phyloP scores from a whole-genome alignment of 2,797 vertebrate species.

The Spatula versicolor region DNA sequence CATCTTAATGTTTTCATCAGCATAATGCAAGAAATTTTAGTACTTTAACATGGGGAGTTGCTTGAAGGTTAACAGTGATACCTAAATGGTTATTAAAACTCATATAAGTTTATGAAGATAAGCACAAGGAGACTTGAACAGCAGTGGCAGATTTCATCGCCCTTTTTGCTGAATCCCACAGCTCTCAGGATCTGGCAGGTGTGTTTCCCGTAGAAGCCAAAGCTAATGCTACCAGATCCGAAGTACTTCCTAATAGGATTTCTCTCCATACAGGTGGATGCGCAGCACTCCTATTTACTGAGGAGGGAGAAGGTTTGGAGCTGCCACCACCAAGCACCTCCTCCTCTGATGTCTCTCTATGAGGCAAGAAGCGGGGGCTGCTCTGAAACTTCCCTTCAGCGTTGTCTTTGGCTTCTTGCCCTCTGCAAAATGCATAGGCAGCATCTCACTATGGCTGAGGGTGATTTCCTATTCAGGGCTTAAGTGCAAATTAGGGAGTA shows the following conservation, averaged over 20 bases:
- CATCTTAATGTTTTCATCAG: background rate
- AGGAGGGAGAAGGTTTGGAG: background rate
- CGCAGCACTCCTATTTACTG: background rate
- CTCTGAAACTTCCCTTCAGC: background rate
- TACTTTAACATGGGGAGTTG: background rate
- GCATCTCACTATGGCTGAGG: background rate
- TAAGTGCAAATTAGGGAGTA: background rate
- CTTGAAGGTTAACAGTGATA: background rate
- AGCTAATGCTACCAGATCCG: background rate
- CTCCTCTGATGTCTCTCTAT: background rate
- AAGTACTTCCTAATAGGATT: background rate
- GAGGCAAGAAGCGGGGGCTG: background rate
- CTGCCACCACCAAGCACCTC: background rate
- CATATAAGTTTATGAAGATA: background rate
- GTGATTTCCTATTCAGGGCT: background rate
- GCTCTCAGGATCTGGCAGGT: background rate
- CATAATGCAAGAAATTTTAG: background rate
- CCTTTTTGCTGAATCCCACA: background rate
- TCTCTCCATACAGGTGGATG: background rate
- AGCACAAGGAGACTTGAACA: background rate
- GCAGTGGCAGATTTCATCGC: background rate
- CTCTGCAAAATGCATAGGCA: background rate
- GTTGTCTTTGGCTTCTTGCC: background rate
- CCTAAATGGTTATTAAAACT: background rate
- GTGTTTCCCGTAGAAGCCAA: background rate